Conservation (phyloP, 2,888 invertebrate genomes). For the Acrocyrtus sp. region DNA sequence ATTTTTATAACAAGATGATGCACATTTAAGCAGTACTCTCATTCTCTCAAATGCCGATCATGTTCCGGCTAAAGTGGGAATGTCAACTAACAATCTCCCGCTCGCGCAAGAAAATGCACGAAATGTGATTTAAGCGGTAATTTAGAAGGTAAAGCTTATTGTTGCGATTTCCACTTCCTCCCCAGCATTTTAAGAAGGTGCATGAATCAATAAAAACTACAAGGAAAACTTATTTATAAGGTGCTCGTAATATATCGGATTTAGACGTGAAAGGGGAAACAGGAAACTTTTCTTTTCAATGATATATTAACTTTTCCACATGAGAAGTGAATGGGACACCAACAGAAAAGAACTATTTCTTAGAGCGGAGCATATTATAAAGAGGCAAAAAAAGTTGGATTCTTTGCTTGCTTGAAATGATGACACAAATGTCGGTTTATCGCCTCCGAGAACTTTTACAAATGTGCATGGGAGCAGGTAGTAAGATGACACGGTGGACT, state of each 20-base stretch:
- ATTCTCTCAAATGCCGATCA: too few relatives aligned
- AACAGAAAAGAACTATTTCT: slow-evolving; percentile 1
- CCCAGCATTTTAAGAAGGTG: background rate
- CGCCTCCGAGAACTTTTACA: background rate
- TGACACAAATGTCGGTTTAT: slow-evolving; percentile 35
- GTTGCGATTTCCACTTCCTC: background rate
- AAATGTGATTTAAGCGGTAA: background rate
- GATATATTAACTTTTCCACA: slow-evolving; percentile 17
- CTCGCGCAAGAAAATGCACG: background rate
- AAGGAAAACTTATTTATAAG: background rate
- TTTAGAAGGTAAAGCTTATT: background rate
- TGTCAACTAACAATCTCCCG: background rate
- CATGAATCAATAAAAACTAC: background rate
- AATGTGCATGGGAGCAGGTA: background rate
- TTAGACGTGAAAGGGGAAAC: background rate
- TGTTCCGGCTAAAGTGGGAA: background rate
- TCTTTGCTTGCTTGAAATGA: slow-evolving; percentile 27
- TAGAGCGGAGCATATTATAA: background rate
- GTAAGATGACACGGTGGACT: background rate
- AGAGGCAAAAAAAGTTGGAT: background rate
- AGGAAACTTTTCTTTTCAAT: slow-evolving; percentile 10
- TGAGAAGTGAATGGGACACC: background rate
- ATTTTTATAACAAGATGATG: too few relatives aligned
- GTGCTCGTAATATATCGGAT: too few relatives aligned
- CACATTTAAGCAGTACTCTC: too few relatives aligned